Percentiles rank a stretch among this genome's conserved stretches.
These are phyloP conservation scores for Pseudochaenichthys georgianus DNA, from an alignment of 2,797 vertebrate genomes.

Conservation along the genomic window DNA sequence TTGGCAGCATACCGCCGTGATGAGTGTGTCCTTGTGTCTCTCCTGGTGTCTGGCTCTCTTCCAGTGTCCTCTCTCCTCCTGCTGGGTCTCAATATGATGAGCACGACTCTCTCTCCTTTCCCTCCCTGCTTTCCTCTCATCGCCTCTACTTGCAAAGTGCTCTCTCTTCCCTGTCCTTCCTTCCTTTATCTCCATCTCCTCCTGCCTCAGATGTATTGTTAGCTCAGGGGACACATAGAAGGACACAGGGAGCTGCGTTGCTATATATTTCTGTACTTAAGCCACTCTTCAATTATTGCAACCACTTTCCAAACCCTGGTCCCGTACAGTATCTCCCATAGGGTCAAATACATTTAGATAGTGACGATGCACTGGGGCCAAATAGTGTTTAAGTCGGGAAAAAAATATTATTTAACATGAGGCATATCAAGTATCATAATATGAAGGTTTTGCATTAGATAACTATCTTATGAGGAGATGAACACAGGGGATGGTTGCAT, in stretches of 20 bases:
- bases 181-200: constrained; percentile 18
- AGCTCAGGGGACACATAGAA: constrained; percentile 38
- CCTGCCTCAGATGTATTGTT: constrained; percentile 26
- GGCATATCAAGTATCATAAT: no score
- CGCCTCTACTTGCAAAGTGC: constrained; percentile 30
- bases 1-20: constrained; percentile 72
- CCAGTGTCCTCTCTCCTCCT: constrained; percentile 68
- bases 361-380: constrained; percentile 28
- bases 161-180: constrained; percentile 12
- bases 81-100: constrained; percentile 61
- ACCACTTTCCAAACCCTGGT: constrained; percentile 12
- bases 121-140: constrained; percentile 18
- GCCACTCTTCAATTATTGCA: constrained; percentile 28
- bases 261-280: constrained; percentile 28
- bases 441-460: constrained; percentile 7
- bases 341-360: constrained; percentile 52
- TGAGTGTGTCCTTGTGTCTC: constrained; percentile 78
- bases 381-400: constrained; percentile 25
- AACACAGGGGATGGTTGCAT: constrained; percentile 35
- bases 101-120: constrained; percentile 38
- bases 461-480: constrained; percentile 25
- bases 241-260: constrained; percentile 34
- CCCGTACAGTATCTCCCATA: constrained; percentile 43
- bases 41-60: constrained; percentile 75
- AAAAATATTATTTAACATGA: not conserved